A percentile compares a stretch with the other conserved stretches of the same genome.
Evolutionary conservation across 2,888 invertebrate genomes (phyloP).

Genomic region (Bombylius major): DNA sequence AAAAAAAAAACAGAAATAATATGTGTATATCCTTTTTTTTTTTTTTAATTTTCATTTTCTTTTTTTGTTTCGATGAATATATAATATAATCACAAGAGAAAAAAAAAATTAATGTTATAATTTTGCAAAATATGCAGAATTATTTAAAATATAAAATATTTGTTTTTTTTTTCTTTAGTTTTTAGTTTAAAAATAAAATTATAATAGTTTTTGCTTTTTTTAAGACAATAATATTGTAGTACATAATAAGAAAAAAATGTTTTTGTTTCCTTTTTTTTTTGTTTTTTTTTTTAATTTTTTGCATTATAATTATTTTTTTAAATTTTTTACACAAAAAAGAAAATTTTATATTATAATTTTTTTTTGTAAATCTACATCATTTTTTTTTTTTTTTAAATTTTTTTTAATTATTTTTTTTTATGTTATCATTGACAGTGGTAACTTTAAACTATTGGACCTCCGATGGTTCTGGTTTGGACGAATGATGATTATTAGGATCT

Average conservation of each 20-base stretch:
- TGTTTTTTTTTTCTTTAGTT: too few species aligned
- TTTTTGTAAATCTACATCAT: not conserved
- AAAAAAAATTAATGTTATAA: too few species aligned
- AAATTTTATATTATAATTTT: not conserved
- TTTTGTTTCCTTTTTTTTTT: not conserved
- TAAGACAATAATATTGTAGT: too few species aligned
- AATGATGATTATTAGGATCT: conserved; percentile 71
- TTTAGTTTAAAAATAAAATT: too few species aligned
- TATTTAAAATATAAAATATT: too few species aligned
- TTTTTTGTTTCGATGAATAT: not conserved
- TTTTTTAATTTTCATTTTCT: not conserved
- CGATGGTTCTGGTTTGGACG: conserved; percentile 66
- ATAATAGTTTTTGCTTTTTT: too few species aligned
- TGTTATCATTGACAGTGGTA: not conserved
- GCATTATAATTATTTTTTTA: not conserved
- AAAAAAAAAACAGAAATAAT: not conserved
- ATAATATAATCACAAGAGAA: too few species aligned
- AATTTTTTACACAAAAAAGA: not conserved
- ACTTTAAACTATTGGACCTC: conserved; percentile 58
- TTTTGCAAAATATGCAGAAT: too few species aligned
- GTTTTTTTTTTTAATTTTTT: not conserved
- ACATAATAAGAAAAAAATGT: not conserved
- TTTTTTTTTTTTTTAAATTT: too few species aligned
- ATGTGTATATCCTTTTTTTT: not conserved
- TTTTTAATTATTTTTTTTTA: too few species aligned